Base-by-base conservation (phyloP, 2,113 vertebrate species). In the Leucosticte australis region DNA sequence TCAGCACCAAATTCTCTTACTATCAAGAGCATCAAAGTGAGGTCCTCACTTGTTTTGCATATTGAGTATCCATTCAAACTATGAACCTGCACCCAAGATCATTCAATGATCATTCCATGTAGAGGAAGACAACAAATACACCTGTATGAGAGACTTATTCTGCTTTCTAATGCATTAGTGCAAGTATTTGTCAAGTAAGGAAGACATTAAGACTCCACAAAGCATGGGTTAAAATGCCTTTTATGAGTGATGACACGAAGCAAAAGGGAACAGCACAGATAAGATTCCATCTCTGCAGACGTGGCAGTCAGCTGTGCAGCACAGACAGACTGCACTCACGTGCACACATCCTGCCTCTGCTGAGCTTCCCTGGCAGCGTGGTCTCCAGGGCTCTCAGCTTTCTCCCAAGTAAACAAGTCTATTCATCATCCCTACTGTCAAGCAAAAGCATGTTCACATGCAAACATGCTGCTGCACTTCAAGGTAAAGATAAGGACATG, bases 401-500 rank as follows among this genome's bases (percentile, higher is more conserved):
- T 55, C 86, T 70, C 81, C 18, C 3, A 80, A 83, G n/a, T 41
- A 70, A 88, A 83, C 88, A 90, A 70, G 7, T 57, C 83, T 74
- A 80, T 88, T 93, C 50, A 94, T 88, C 74, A 95, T 59, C 84
- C 70, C 76, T 50, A 39, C 63, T 70, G 55, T 69, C 90, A 94
- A 63, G 56, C 21, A 50, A 47, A 83, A 80, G 30, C 27, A 64
- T 56, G 65, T 89, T 95, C 83, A 88, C 79, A 78, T 4, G 20
- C 84, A 67, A 90, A 88, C 49, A 19, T 9, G 63, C 86, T 80
- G 79, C 76, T 80, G 28, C 42, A 37, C 68, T 89, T 83, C 55
- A 95, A 96, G 92, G 89, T 90, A 90, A 93, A 70, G 68, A 15
- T 79, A 90, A 97, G 94, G 90, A 94, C 96, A 11, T 5, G 74